These are phyloP conservation scores for Tetheella fluctuosa DNA, from an alignment of 2,888 invertebrate species.

Conservation along the genomic window DNA sequence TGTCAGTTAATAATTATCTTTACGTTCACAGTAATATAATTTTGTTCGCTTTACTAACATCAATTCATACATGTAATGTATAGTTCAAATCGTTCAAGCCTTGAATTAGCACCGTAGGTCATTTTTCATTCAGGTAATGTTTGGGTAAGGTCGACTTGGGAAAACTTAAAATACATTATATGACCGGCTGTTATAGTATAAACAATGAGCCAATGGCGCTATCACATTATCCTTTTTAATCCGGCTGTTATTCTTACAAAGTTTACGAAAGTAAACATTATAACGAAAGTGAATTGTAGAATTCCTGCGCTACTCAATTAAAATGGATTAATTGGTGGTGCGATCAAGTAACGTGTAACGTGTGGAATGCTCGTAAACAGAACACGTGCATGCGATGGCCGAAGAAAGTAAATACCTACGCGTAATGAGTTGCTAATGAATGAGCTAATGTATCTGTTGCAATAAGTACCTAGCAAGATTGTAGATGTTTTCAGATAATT, in stretches of 20 bases:
- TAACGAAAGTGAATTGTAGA: constrained; percentile 9
- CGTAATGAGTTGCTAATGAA: background rate
- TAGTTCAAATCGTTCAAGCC: background rate
- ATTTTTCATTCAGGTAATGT: background rate
- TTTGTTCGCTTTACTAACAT: background rate
- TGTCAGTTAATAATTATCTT: too few species aligned
- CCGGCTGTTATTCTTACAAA: background rate
- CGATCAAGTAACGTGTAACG: constrained; percentile 1
- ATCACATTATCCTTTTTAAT: background rate
- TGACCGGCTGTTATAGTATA: background rate
- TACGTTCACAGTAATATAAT: background rate
- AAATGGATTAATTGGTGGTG: constrained; percentile 7
- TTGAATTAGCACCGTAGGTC: background rate
- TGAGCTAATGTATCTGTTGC: background rate
- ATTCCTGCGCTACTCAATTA: constrained; percentile 3
- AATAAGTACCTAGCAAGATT: too few species aligned
- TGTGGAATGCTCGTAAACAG: constrained; percentile 4
- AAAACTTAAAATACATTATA: background rate
- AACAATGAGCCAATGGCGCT: background rate
- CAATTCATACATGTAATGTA: background rate
- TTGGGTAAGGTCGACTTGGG: background rate
- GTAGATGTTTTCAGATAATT: too few species aligned
- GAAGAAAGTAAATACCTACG: constrained; percentile 5
- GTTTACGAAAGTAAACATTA: background rate
- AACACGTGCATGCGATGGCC: background rate